Base-by-base conservation (phyloP, 2,888 invertebrate species). In the Pammene fasciana region DNA sequence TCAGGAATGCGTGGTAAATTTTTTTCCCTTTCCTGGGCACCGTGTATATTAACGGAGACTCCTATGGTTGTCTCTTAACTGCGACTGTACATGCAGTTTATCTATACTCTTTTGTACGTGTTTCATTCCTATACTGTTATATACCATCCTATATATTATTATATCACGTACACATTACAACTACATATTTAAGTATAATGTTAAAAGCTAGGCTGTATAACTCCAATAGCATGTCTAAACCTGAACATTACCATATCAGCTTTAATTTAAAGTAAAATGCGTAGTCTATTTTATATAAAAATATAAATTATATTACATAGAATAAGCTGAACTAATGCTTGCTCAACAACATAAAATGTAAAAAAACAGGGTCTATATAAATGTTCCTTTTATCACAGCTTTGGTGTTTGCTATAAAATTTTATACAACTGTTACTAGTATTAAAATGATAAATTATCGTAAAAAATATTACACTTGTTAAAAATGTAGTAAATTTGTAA, bases 291-390 rank as follows among this genome's bases (percentile, higher is more conserved):
- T 60, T 59, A 55, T 52, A 64, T 65, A 64, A 50, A 43, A 54
- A 62, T 54, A 61, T 56, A 46, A 57, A 65, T 38, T 57, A 57
- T 62, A 62, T 11, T 43, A 64, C 11, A 54, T 65, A 68, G 60
- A 45, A 41, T 75, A 70, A 70, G 60, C 41, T 65, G 18, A 65
- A 71, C 38, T 65, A 65, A 70, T 54, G 77, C 79, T 85, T 85
- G 85, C 85, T 86, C 85, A 85, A 85, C 80, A 82, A 75, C 70
- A 72, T 74, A 74, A 75, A 80, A 82, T 57, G 43, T 65, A 74
- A 71, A 72, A 71, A 74, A 75, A 46, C 56, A 67, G 70, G 70
- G 70, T 70, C 36, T 48, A 36, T 55, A 46, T 38, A 3, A 70
- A 65, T 65, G 65, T 65, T 65, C 60, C 65, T 70, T 65, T 34